These are phyloP conservation scores for Zaprionus davidi DNA, from an alignment of 1,140 invertebrate species.

Conservation along the genomic window DNA sequence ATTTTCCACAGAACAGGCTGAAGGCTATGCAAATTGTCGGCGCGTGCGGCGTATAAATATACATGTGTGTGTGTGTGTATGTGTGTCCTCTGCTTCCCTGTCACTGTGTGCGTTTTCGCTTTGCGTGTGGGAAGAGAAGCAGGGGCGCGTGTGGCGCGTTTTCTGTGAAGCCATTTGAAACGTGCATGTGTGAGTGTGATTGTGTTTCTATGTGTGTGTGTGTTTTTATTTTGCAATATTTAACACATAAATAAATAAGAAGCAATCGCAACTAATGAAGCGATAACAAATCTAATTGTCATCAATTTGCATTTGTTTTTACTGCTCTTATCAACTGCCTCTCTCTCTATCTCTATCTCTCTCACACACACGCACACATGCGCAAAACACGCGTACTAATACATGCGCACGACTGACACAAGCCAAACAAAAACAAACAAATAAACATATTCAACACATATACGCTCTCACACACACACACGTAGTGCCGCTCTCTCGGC, in stretches of 20 bases:
- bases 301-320: background rate
- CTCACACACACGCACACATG: constrained; percentile 17
- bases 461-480: background rate
- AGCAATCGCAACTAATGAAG: background rate
- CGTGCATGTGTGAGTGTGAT: background rate
- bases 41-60: constrained; percentile 28
- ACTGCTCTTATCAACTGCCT: background rate
- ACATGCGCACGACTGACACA: background rate
- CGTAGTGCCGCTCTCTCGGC: background rate
- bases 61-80: constrained; percentile 1
- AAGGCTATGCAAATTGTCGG: constrained; percentile 36
- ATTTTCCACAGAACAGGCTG: constrained; percentile 42
- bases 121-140: constrained; percentile 1
- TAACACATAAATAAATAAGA: background rate
- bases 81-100: constrained; percentile 14
- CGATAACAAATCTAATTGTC: constrained; percentile 4
- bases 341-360: background rate
- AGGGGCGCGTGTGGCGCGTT: constrained; percentile 30
- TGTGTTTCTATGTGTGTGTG: background rate
- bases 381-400: background rate
- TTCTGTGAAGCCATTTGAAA: constrained; percentile 12
- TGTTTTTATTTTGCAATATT: background rate
- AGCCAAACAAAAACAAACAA: constrained; percentile 9
- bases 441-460: background rate
- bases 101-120: constrained; percentile 9